phyloP scores from a whole-genome alignment of 2,888 invertebrate species.

The Meliscaeva auricollis region DNA sequence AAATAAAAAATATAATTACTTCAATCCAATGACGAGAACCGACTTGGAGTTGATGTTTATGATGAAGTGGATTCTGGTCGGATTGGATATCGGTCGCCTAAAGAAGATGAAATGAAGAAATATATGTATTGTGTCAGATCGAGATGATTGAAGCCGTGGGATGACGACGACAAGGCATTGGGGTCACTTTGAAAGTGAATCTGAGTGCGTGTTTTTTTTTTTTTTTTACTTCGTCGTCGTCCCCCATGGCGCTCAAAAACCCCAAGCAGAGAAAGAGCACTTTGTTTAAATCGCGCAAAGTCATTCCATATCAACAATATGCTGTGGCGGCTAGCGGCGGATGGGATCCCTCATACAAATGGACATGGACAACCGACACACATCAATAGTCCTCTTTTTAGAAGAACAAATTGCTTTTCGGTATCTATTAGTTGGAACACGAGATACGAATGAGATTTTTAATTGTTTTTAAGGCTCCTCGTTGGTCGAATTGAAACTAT shows the following conservation, averaged over 20 bases:
- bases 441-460: constrained; percentile 60
- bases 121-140: constrained; percentile 69
- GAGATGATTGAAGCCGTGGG: constrained; percentile 72
- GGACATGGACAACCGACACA: constrained; percentile 54
- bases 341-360: constrained; percentile 41
- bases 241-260: constrained; percentile 71
- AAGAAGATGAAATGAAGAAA: constrained; percentile 66
- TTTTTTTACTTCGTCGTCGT: constrained; percentile 43
- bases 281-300: constrained; percentile 50
- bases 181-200: constrained; percentile 72
- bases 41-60: constrained; percentile 48
- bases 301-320: constrained; percentile 47
- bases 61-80: constrained; percentile 55
- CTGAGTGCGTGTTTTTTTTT: constrained; percentile 20
- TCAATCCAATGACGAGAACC: constrained; percentile 64
- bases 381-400: constrained; percentile 43
- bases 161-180: constrained; percentile 66
- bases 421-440: constrained; percentile 74
- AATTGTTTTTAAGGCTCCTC: constrained; percentile 57
- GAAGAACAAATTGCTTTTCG: constrained; percentile 73
- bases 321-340: neutral
- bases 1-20: constrained; percentile 66
- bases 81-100: neutral
- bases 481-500: no score
- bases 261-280: constrained; percentile 20